Base-by-base conservation (phyloP, 92 coral and sea anemone species). In the Palythoa caribaeorum region DNA sequence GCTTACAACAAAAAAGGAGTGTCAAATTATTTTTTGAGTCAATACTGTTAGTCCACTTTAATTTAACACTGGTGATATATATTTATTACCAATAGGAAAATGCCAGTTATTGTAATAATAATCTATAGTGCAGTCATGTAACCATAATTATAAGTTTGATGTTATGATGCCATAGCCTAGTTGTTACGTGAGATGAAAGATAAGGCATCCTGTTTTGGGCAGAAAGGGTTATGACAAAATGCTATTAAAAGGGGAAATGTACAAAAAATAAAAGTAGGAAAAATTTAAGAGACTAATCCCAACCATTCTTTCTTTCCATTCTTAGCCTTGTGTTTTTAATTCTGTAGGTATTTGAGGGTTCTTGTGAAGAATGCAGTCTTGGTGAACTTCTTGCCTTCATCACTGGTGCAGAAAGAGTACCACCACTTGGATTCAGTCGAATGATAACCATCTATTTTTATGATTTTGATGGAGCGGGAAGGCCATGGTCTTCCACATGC, bases 391-490 rank as follows among this genome's bases (percentile, higher is more conserved):
- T 47, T 15, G 86, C 69, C 48, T 81, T 81, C 76, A 19, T 50
- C 47, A 83, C 72, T 38, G 74, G 52, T 47, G 73, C 85, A 52
- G 70, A 80, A 44, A 59, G 70, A 70, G 71, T 80, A 39, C 85
- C 71, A 20, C 21, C 85, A 38, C 85, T 80, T 59, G 85, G 73
- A 16, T 80, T 80, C 37, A 55, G 40, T 9, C 51, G 85, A 36
- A n/a, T 80, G 71, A 80, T 80, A 20, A 21, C 85, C 38, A 80
- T 80, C 57, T 59, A 50, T 13, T 80, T 80, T 80, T 80, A 80
- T 55, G 85, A 80, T 39, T 21, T 80, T 17, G 89, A 74, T 85
- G 89, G 80, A 73, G 83, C 70, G 63, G 3, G 89, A 21, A 14
- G 89, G 10, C 88, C 83, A 13, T 85, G 88, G 73, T 69, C 73